These are phyloP conservation scores for Leucoraja erinaceus DNA, from an alignment of 2,113 vertebrate genomes.

Conservation along the genomic window DNA sequence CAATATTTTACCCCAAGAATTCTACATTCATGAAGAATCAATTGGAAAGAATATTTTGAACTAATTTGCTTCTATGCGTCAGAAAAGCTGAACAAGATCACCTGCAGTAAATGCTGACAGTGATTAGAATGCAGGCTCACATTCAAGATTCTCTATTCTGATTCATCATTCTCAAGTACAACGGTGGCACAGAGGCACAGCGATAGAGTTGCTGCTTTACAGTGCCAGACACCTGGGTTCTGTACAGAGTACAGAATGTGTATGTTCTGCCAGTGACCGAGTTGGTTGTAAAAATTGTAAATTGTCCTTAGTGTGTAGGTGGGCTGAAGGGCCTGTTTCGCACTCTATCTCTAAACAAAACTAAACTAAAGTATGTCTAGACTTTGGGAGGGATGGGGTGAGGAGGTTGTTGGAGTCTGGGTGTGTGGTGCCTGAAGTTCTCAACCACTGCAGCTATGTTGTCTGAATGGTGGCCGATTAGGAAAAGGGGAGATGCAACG, in stretches of 20 bases:
- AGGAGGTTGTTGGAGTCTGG: too few relatives aligned
- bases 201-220: too few relatives aligned
- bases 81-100: background rate
- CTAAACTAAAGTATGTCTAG: background rate
- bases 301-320: too few relatives aligned
- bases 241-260: too few relatives aligned
- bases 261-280: too few relatives aligned
- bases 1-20: background rate
- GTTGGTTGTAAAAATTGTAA: too few relatives aligned
- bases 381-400: background rate
- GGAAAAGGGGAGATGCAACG: too few relatives aligned
- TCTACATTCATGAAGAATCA: background rate
- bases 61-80: background rate
- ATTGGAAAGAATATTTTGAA: background rate
- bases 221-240: too few relatives aligned
- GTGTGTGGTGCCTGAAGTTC: background rate
- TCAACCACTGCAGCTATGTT: background rate
- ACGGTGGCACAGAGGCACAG: too few relatives aligned
- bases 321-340: too few relatives aligned
- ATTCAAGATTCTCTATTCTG: background rate
- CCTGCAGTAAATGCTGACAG: background rate
- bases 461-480: too few relatives aligned
- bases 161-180: background rate
- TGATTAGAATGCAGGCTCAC: background rate
- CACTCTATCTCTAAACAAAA: too few relatives aligned